These are phyloP conservation scores for Turdus rufiventris DNA, from an alignment of 2,113 vertebrate species.

Conservation along the genomic window DNA sequence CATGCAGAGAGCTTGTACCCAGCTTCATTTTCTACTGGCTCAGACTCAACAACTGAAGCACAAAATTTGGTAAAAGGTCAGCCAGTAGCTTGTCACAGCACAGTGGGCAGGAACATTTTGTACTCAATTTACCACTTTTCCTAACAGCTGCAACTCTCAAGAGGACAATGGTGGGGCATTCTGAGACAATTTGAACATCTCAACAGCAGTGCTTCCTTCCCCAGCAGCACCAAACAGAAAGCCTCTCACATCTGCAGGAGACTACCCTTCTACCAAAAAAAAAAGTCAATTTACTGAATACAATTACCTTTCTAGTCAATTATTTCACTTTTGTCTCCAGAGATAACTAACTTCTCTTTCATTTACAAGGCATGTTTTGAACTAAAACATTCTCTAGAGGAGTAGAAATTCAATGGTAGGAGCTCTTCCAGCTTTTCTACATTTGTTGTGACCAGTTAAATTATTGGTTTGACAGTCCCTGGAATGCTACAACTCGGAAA, in stretches of 20 bases:
- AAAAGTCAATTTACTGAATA: background rate
- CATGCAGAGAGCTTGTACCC: background rate
- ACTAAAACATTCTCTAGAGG: background rate
- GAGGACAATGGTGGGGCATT: background rate
- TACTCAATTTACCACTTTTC: background rate
- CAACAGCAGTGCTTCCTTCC: background rate
- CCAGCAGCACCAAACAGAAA: background rate
- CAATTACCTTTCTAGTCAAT: background rate
- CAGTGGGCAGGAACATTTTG: background rate
- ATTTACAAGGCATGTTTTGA: background rate
- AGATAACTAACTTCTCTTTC: background rate
- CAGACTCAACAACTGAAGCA: background rate
- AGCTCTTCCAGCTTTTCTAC: background rate
- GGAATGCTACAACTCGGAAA: background rate
- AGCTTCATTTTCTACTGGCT: background rate
- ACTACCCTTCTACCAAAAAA: background rate
- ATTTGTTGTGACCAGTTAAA: background rate
- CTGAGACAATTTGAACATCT: background rate
- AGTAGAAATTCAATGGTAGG: background rate
- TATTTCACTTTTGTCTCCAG: background rate
- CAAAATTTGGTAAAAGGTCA: background rate
- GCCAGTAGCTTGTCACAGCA: background rate
- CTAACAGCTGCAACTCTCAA: background rate
- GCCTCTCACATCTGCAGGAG: background rate
- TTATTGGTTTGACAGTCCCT: background rate